These are phyloP conservation scores for Sweltsa coloradensis DNA, from an alignment of 1,140 invertebrate genomes.

Conservation along the genomic window DNA sequence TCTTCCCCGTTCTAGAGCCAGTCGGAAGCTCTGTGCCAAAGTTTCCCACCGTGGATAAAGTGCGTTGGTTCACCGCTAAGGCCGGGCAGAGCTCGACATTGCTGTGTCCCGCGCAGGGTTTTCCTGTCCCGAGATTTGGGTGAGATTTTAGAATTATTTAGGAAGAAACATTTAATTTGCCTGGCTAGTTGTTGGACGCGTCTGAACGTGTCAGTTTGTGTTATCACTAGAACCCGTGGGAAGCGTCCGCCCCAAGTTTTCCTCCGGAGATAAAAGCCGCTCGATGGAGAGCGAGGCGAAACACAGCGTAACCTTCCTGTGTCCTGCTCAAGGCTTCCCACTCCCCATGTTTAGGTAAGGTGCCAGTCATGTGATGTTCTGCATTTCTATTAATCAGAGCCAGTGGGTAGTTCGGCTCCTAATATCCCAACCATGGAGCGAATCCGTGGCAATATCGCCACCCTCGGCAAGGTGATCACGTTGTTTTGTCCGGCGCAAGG, in stretches of 20 bases:
- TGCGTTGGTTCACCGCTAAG: slow-evolving; percentile 38
- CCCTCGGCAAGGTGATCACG: slow-evolving; percentile 39
- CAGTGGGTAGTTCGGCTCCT: slow-evolving; percentile 51
- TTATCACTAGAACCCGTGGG: slow-evolving; percentile 24
- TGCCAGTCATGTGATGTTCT: no score
- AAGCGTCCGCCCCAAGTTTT: slow-evolving; percentile 19
- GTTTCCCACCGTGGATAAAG: slow-evolving; percentile 11
- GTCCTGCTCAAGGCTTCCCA: slow-evolving; percentile 16
- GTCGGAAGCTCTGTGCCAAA: slow-evolving; percentile 23
- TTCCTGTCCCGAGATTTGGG: slow-evolving; percentile 15
- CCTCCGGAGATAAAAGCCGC: slow-evolving; percentile 24
- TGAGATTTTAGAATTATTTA: no score
- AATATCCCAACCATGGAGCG: slow-evolving; percentile 55
- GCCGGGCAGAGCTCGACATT: slow-evolving; percentile 20
- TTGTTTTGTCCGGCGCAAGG: slow-evolving; percentile 58
- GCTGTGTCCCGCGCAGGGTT: slow-evolving; percentile 15
- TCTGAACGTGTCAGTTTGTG: no score
- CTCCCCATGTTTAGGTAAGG: slow-evolving; percentile 17
- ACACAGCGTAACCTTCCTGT: slow-evolving; percentile 21
- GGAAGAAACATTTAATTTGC: no score
- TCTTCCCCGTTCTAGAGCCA: slow-evolving; percentile 17
- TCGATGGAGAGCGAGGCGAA: slow-evolving; percentile 33
- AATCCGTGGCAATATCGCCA: slow-evolving; percentile 45
- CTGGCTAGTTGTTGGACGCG: no score
- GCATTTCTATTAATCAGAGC: slow-evolving; percentile 50